Conservation (phyloP, 2,113 vertebrate species). For the Trochalopteron elliotii region DNA sequence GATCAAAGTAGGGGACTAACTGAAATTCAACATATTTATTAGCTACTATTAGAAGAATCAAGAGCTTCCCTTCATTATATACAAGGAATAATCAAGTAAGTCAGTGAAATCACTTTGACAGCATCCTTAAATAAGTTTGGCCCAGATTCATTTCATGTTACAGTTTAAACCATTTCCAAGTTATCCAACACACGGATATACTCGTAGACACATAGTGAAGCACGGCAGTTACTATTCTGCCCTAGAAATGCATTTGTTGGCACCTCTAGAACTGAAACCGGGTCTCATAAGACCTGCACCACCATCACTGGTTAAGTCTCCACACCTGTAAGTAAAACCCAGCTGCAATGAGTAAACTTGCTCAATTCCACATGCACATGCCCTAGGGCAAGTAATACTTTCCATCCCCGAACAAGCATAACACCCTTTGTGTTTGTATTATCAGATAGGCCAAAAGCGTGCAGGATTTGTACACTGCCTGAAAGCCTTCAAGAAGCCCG, state of each 20-base stretch:
- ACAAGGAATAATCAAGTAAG: background rate
- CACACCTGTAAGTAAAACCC: background rate
- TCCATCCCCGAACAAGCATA: background rate
- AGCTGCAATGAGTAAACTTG: background rate
- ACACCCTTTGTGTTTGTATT: background rate
- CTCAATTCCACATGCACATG: background rate
- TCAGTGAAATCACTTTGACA: background rate
- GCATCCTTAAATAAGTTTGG: background rate
- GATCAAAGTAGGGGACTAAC: background rate
- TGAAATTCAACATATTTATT: background rate
- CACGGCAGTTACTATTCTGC: background rate
- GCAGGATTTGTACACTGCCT: background rate
- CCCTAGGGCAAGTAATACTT: background rate
- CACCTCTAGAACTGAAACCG: background rate
- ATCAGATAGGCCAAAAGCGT: background rate
- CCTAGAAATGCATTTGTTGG: background rate
- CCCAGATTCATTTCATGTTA: background rate
- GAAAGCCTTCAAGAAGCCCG: background rate
- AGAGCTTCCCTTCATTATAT: background rate
- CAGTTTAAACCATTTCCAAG: background rate
- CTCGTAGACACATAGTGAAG: accelerated
- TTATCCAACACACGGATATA: background rate
- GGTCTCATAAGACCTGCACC: background rate
- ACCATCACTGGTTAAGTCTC: background rate
- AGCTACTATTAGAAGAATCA: background rate